Base-by-base conservation (phyloP, 2,113 vertebrate genomes). In the Osmerus mordax region DNA sequence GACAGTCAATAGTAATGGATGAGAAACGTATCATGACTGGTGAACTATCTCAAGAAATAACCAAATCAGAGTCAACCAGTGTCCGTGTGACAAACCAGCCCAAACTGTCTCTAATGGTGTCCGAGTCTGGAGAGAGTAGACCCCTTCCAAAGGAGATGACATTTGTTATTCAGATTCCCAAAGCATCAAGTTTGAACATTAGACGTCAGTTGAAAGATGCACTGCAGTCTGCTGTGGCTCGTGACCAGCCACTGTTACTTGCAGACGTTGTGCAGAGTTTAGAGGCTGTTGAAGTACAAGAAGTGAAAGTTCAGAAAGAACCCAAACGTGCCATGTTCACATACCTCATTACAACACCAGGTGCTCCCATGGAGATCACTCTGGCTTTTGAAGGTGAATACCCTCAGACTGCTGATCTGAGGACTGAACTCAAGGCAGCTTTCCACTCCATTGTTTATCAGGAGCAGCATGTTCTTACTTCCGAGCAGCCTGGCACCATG, bases 371-470 rank as follows among this genome's bases (percentile, higher is more conserved):
- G 79, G 96, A 99, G 90, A 84, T 96, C 63, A 91, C 93, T 4
- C 69, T 96, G 18, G 74, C 85, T 41, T 87, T 98, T 84, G 92
- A 91, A 81, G 92, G 92, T 14, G 29, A 93, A 59, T 94, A 91
- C 77, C 92, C 93, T 79, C 93, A 95, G 70, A 93, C 77, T 71
- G 91, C 92, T 82, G 89, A 95, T 47, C 87, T 96, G 68, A 91
- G 92, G 82, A 92, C 41, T 11, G 91, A 95, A 85, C 88, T 96
- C 4, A 90, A 92, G 69, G 91, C 95, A 80, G 92, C 92, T 60
- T 91, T 98, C 65, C 91, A 88, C 73, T 93, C 94, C 55, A 85
- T 97, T 67, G 75, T 96, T 64, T 94, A 88, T 87, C 91, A 94
- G 77, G 94, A 97, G 75, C 88, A 90, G 67, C 87, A 88, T 2